A percentile compares a stretch with the other conserved stretches of the same genome.
phyloP scores from a whole-genome alignment of 2,888 invertebrate species.

The Quadriops clusia region DNA sequence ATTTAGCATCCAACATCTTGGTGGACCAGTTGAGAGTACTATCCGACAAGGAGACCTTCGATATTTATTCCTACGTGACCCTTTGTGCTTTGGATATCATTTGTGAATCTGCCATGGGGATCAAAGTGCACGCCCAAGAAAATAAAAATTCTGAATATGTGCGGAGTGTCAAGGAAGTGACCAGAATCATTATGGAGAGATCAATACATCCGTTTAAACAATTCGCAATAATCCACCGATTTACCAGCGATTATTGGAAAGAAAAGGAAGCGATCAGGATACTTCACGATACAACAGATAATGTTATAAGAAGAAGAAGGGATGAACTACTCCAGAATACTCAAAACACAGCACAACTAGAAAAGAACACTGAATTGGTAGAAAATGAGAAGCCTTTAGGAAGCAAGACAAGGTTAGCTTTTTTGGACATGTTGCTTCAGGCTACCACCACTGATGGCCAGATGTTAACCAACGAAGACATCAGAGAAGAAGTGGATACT shows the following conservation, averaged over 20 bases:
- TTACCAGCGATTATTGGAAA: constrained; percentile 43
- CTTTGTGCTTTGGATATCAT: constrained; percentile 11
- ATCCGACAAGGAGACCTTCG: too few species aligned
- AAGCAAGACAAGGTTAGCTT: constrained; percentile 49
- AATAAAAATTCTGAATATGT: constrained; percentile 58
- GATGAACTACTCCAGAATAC: too few species aligned
- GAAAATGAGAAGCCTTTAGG: constrained; percentile 30
- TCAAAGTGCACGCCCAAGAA: constrained; percentile 54
- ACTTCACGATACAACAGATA: constrained; percentile 43
- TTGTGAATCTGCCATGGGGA: constrained; percentile 56
- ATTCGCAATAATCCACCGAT: constrained; percentile 36
- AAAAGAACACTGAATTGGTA: constrained; percentile 4
- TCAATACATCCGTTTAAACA: constrained; percentile 39
- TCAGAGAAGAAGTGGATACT: constrained; percentile 11
- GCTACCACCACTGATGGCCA: constrained; percentile 1
- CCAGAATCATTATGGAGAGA: constrained; percentile 17
- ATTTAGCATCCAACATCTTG: too few species aligned
- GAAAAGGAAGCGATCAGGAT: constrained; percentile 37
- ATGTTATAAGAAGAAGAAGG: too few species aligned
- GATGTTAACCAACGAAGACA: constrained; percentile 6
- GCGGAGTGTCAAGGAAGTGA: constrained; percentile 46
- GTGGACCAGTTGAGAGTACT: too few species aligned
- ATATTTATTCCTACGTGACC: constrained; percentile 9
- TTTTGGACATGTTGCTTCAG: constrained; percentile 41
- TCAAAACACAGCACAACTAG: constrained; percentile 5